Percentiles rank a stretch among this genome's conserved stretches.
Evolutionary conservation across 2,888 invertebrate genomes (phyloP).

Genomic region (Nemotelus nigrinus): DNA sequence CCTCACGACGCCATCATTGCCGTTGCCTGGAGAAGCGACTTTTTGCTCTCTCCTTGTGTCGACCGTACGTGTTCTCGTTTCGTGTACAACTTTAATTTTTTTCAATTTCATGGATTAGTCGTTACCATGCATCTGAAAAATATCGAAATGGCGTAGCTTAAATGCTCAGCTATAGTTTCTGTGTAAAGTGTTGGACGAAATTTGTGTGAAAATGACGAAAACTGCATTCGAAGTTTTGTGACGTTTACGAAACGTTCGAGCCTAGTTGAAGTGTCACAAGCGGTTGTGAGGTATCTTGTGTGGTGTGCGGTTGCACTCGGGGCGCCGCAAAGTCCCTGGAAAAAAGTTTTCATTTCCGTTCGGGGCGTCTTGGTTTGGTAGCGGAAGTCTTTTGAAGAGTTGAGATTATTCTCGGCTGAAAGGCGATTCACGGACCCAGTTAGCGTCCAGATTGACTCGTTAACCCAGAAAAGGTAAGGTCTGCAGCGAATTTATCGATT

Average conservation of each 20-base stretch:
- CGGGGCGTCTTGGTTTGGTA: neutral
- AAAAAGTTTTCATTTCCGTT: neutral
- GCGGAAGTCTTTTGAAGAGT: neutral
- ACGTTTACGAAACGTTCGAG: slow-evolving; percentile 16
- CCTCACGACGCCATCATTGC: slow-evolving; percentile 21
- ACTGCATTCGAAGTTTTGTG: slow-evolving; percentile 14
- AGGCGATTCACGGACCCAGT: neutral
- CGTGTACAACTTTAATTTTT: slow-evolving; percentile 17
- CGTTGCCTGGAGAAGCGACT: slow-evolving; percentile 42
- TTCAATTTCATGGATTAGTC: slow-evolving; percentile 8
- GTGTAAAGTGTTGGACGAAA: slow-evolving; percentile 16
- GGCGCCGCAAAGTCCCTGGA: neutral
- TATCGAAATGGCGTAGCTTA: neutral
- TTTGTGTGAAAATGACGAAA: slow-evolving; percentile 30
- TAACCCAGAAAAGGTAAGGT: no score
- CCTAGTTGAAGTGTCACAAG: slow-evolving; percentile 34
- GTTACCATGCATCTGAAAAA: slow-evolving; percentile 3
- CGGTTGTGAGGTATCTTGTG: neutral
- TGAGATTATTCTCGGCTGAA: neutral
- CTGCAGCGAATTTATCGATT: slow-evolving; percentile 2
- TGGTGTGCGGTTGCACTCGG: neutral
- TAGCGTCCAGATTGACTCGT: neutral
- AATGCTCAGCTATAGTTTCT: neutral
- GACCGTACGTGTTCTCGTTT: slow-evolving; percentile 18
- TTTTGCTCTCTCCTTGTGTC: slow-evolving; percentile 43